These are phyloP conservation scores for Alsophila aescularia DNA, from an alignment of 2,888 invertebrate genomes.

Conservation along the genomic window DNA sequence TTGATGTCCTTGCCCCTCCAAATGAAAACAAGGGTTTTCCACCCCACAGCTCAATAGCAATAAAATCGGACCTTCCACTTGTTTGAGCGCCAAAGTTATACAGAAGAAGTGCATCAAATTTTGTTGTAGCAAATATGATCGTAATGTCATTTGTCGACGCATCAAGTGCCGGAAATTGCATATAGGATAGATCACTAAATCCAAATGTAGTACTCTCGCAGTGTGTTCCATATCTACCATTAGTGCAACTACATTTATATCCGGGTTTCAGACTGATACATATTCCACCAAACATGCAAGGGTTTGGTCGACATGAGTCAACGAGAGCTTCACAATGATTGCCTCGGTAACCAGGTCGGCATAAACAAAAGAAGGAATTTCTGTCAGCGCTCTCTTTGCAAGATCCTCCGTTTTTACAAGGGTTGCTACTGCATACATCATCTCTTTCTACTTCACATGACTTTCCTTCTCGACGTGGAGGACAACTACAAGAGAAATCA, in stretches of 20 bases:
- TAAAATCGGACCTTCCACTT: conserved; percentile 95
- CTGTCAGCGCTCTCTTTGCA: conserved; percentile 95
- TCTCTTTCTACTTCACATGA: conserved; percentile 93
- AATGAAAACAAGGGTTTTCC: conserved; percentile 95
- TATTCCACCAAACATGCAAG: conserved; percentile 95
- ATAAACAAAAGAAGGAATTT: conserved; percentile 95
- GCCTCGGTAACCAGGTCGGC: conserved; percentile 95
- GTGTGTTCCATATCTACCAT: conserved; percentile 94
- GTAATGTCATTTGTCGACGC: conserved; percentile 96
- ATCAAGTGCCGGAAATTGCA: conserved; percentile 94
- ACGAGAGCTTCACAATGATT: conserved; percentile 95
- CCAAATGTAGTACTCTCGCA: conserved; percentile 96
- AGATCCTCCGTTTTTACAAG: conserved; percentile 96
- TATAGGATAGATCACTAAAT: conserved; percentile 94
- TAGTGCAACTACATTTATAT: conserved; percentile 93
- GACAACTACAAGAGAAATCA: conserved; percentile 93
- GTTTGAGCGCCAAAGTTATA: conserved; percentile 96
- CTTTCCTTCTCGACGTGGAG: conserved; percentile 91
- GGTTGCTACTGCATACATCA: conserved; percentile 93
- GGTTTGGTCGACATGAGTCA: conserved; percentile 96
- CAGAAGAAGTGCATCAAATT: conserved; percentile 92
- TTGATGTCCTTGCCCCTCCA: conserved; percentile 94
- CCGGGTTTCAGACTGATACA: conserved; percentile 95
- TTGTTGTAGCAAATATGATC: conserved; percentile 95
- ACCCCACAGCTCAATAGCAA: conserved; percentile 94